Conservation (phyloP, 1,140 invertebrate genomes). For the Sminthurinus signatus region DNA sequence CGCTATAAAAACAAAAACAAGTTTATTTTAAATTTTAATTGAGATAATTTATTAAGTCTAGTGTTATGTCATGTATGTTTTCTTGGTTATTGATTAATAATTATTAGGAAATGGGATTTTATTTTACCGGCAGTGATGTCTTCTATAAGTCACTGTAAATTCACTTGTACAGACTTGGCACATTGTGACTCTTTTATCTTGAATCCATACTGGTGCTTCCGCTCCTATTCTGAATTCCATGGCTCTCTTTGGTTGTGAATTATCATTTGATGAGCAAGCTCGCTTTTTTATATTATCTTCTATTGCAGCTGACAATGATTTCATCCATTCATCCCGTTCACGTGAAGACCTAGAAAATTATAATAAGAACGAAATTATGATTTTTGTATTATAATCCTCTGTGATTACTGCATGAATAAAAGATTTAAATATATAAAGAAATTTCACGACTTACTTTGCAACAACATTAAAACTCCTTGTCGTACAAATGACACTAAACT, state of each 20-base stretch:
- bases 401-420: neutral
- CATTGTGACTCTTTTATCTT: constrained; percentile 61
- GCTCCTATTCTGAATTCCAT: too few species aligned
- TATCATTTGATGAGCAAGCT: too few species aligned
- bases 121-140: constrained; percentile 61
- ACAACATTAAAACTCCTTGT: constrained; percentile 62
- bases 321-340: constrained; percentile 63
- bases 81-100: too few species aligned
- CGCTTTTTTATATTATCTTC: too few species aligned
- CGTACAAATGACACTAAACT: constrained; percentile 57
- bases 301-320: constrained; percentile 53
- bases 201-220: too few species aligned
- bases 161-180: constrained; percentile 66
- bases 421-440: neutral
- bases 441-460: constrained; percentile 57
- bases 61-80: too few species aligned
- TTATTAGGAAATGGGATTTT: too few species aligned
- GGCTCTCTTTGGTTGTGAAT: too few species aligned
- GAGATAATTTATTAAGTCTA: too few species aligned
- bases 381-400: too few species aligned
- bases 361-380: neutral
- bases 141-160: constrained; percentile 64
- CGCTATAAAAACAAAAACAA: constrained; percentile 43
- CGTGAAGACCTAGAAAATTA: constrained; percentile 48
- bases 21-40: too few species aligned